Evolutionary conservation across 2,113 vertebrate species (phyloP).

Genomic region (Aplodontia rufa): DNA sequence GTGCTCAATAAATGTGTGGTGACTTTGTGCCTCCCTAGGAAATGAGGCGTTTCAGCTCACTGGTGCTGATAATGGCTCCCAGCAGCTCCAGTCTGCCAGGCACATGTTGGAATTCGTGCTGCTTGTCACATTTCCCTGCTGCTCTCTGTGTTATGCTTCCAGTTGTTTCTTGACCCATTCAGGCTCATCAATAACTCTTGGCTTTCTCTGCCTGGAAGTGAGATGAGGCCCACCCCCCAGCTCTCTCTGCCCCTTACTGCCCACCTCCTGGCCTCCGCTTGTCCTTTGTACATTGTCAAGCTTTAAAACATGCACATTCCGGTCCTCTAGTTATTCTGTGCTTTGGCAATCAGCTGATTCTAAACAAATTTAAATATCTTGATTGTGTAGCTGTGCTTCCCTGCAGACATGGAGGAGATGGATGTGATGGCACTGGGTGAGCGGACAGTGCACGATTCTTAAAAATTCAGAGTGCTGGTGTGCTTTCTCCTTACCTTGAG

Average conservation of each 20-base stretch:
- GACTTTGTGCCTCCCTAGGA: background rate
- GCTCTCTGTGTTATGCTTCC: background rate
- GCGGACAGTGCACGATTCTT: rapidly evolving
- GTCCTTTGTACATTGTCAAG: background rate
- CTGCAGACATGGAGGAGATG: background rate
- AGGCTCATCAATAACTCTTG: background rate
- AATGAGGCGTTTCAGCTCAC: background rate
- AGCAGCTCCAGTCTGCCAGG: background rate
- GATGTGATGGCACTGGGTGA: background rate
- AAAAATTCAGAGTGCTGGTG: background rate
- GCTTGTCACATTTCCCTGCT: background rate
- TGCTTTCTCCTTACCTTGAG: background rate
- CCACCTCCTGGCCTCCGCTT: background rate
- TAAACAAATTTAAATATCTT: background rate
- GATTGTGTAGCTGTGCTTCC: background rate
- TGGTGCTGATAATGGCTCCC: background rate
- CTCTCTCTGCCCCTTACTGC: background rate
- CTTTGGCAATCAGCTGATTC: background rate
- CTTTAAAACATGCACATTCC: background rate
- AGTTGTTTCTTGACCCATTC: background rate
- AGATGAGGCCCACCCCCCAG: background rate
- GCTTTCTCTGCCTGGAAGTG: rapidly evolving
- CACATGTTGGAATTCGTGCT: background rate
- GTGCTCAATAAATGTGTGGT: background rate
- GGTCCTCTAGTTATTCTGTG: background rate